Evolutionary conservation across 2,113 vertebrate species (phyloP), one percentile per base, ranked within the genome.

Genomic region (Crotalus horridus): DNA sequence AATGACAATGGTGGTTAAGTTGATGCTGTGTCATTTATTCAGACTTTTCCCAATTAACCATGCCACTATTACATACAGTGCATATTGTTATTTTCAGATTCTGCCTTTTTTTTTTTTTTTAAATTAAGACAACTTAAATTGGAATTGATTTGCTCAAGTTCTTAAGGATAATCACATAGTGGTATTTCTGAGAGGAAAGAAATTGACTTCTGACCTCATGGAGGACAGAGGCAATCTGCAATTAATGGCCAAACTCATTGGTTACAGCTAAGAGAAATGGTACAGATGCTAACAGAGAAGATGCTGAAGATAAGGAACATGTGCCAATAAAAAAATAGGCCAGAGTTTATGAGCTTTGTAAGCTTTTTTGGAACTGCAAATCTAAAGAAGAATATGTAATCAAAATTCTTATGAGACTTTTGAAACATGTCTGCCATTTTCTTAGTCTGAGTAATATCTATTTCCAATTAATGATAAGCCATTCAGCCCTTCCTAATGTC

Each of bases 81-180:
- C 58, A 88, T 3, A 85, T 58, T 9, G 29, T 95, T 94, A 86
- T n/a, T 92, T 93, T 95, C 89, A 87, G 46, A 64, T 0, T 0
- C 69, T 29, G 89, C 55, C 90, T 54, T 89, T 61, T 89, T 21
- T 0, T 24, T 54, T 89, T 61, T 89, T 21, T 0, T 24, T 94
- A 94, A 94, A 94, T 94, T 91, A 91, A 91, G 89, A 92, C n/a
- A 90, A 53, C 81, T 93, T 93, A 94, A 20, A 64, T 53, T 2
- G 54, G 53, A 61, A 24, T 95, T 93, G 92, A 93, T 93, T 93
- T 90, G 43, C 81, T 89, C 88, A 93, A 91, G 29, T 92, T 94
- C 89, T 88, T 69, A 43, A 87, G 93, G 69, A 90, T 93, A 93
- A 93, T 90, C 88, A 90, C 24, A 0, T 1, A 4, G 64, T 94